Evolutionary conservation across 2,797 vertebrate species (phyloP), one percentile per base, ranked within the genome.

Genomic region (Podargus strigoides): DNA sequence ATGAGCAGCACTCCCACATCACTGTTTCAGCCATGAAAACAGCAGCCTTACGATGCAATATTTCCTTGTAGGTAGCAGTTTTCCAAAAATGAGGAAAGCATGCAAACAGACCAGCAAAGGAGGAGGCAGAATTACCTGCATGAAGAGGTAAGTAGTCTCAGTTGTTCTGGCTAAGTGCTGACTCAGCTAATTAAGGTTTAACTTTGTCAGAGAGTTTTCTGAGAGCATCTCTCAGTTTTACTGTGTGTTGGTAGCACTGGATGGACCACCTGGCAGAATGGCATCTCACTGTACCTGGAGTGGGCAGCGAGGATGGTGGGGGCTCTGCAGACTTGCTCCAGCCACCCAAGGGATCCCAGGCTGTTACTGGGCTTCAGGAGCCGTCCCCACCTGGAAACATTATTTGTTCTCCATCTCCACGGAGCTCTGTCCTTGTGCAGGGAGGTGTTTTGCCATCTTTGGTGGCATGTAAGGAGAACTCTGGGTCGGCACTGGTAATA

Each of bases 271-370:
- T 34, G 67, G 17, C 42, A 30, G 30, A 60, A 7, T 1, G 3
- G 22, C 58, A 14, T 52, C 49, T 28, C 3, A 0, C 49, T 6
- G 15, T 9, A 2, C 32, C 47, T 1, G 2, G 28, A 7, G 21
- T 0, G 2, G 17, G 23, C 36, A 49, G 21, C 2, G 10, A 21
- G 39, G 8, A 8, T 5, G 49, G 15, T 24, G 44, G 39, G 10
- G 30, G 19, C 34, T 46, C 60, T 55, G 12, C 47, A 55, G 21
- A 7, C 15, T 9, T 22, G 17, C 42, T 47, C 30, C 50, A 52
- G 68, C 28, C 74, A 17, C 68, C 68, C 46, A 3, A 11, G 58
- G 32, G 50, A 28, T 12, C 10, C 0, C 28, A 14, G 59, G n/a
- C 42, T 46, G 9, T 16, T 13, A 1, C 0, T 14, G 52, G 7